phyloP scores from a whole-genome alignment of 2,888 invertebrate species.

The Tetranychus truncatus region DNA sequence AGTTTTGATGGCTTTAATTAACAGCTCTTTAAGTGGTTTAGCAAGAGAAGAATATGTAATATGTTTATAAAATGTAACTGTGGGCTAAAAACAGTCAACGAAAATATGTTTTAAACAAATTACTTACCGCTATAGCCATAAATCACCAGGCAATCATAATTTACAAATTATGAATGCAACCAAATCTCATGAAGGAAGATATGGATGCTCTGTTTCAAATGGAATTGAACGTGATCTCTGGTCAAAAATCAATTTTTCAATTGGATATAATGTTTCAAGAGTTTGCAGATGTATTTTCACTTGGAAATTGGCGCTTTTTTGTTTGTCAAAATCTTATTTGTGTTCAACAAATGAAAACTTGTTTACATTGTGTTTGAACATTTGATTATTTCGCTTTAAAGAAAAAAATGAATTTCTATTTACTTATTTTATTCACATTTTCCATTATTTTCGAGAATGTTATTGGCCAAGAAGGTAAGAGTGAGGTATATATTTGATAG shows the following conservation, averaged over 20 bases:
- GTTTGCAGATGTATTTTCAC: background rate
- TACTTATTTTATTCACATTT: background rate
- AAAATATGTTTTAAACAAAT: too few relatives aligned
- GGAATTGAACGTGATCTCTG: background rate
- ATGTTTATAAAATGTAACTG: too few relatives aligned
- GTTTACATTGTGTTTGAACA: background rate
- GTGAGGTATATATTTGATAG: too few relatives aligned
- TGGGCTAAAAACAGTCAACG: too few relatives aligned
- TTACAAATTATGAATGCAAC: background rate
- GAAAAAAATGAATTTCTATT: background rate
- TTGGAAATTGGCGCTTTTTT: background rate
- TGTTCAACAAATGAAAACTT: background rate
- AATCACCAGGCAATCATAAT: background rate
- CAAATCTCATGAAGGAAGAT: background rate
- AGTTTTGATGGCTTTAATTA: constrained; percentile 64
- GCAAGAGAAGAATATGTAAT: too few relatives aligned
- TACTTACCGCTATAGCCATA: too few relatives aligned
- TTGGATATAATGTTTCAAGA: background rate
- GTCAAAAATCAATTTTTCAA: background rate
- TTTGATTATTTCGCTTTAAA: background rate
- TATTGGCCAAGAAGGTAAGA: background rate
- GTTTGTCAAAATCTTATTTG: background rate
- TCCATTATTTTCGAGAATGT: background rate
- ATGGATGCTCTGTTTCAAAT: background rate
- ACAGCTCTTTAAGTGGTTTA: constrained; percentile 40